Conservation (phyloP, 2,113 vertebrate species). For the Buteo buteo region DNA sequence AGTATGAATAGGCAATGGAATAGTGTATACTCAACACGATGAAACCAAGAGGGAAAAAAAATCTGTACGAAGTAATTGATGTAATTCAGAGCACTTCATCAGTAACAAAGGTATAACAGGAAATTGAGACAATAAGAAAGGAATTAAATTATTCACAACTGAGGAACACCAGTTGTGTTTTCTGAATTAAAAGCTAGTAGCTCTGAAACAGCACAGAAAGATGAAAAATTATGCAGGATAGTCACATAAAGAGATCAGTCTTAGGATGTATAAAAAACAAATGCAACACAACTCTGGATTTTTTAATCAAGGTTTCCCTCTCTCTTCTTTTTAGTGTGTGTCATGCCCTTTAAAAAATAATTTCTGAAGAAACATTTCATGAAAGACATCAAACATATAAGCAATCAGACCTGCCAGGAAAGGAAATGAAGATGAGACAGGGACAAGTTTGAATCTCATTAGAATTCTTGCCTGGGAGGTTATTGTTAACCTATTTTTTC, state of each 20-base stretch:
- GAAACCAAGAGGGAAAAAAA: not conserved
- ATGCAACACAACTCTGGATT: not conserved
- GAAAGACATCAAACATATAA: constrained; percentile 31
- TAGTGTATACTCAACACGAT: not conserved
- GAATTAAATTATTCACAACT: not conserved
- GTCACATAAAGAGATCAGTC: not conserved
- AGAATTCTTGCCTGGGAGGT: constrained; percentile 45
- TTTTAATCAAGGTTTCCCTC: not conserved
- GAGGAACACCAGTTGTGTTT: not conserved
- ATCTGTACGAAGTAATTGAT: not conserved
- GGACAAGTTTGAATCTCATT: constrained; percentile 33
- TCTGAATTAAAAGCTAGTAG: not conserved
- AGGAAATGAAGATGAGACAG: constrained; percentile 20
- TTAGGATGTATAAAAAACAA: not conserved
- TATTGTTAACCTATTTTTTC: constrained; percentile 43
- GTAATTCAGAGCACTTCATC: not conserved
- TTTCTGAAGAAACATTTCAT: constrained; percentile 18
- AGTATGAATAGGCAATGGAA: not conserved
- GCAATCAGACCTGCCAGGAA: constrained; percentile 30
- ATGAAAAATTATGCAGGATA: not conserved
- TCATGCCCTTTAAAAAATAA: constrained; percentile 8
- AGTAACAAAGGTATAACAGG: not conserved
- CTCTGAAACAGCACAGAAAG: not conserved
- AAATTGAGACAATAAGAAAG: not conserved
- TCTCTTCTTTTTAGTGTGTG: not conserved